Conservation (phyloP, 2,113 vertebrate genomes). For the Elanus axillaris region DNA sequence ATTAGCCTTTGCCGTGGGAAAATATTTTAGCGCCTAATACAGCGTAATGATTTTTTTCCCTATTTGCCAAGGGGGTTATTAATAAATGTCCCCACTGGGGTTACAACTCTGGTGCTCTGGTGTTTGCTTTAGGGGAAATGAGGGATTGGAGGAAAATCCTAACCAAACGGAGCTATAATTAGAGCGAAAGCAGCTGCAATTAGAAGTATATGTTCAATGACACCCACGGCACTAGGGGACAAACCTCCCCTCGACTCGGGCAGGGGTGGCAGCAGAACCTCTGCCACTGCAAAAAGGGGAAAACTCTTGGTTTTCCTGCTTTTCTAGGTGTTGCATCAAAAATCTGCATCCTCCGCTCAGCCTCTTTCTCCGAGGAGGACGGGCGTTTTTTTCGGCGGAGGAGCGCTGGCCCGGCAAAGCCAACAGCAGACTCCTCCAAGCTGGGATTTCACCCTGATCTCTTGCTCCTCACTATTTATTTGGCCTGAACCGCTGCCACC, state of each 20-base stretch:
- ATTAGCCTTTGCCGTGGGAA: conserved; percentile 74
- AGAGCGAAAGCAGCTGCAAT: conserved; percentile 80
- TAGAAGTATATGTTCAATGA: conserved; percentile 74
- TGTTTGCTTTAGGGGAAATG: conserved; percentile 81
- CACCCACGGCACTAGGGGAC: neutral
- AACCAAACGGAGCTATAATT: conserved; percentile 80
- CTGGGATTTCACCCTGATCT: conserved; percentile 4
- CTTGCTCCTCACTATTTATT: conserved; percentile 1
- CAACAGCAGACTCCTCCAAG: neutral
- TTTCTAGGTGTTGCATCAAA: neutral
- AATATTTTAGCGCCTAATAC: conserved; percentile 73
- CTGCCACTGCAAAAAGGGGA: neutral
- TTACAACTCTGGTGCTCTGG: conserved; percentile 72
- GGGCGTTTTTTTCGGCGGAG: neutral
- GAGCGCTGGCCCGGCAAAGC: neutral
- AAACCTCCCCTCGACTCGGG: neutral
- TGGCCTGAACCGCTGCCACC: conserved; percentile 9
- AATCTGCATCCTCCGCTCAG: neutral
- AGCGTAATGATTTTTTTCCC: conserved; percentile 77
- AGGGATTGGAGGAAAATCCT: conserved; percentile 80
- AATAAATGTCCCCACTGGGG: conserved; percentile 79
- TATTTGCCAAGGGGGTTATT: conserved; percentile 78
- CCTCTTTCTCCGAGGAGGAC: neutral
- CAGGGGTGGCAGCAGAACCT: neutral
- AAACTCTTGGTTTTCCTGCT: neutral